These are phyloP conservation scores for Sebastes kiyomatsui DNA, from an alignment of 2,797 vertebrate genomes.

Conservation along the genomic window DNA sequence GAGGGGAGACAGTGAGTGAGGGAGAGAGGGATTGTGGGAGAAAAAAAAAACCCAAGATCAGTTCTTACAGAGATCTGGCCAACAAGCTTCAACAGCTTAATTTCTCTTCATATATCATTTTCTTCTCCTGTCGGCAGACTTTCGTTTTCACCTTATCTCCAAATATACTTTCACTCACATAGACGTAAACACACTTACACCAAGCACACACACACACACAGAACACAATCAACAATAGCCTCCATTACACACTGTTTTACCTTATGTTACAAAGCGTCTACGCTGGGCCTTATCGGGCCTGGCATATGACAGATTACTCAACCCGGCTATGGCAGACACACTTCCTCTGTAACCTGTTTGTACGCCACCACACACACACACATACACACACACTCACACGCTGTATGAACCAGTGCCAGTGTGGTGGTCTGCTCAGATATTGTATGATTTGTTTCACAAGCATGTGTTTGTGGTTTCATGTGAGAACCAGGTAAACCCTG, in stretches of 20 bases:
- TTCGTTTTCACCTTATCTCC: conserved; percentile 19
- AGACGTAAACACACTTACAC: background rate
- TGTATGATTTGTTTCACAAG: conserved; percentile 33
- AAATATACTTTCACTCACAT: background rate
- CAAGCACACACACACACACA: background rate
- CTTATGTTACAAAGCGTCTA: conserved; percentile 17
- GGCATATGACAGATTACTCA: conserved; percentile 40
- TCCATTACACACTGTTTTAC: conserved; percentile 6
- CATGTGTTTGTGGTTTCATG: conserved; percentile 20
- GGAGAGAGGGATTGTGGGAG: background rate
- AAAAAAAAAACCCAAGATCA: background rate
- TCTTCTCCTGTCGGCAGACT: background rate
- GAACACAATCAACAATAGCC: conserved; percentile 13
- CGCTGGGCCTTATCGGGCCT: conserved; percentile 31
- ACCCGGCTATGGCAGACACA: conserved; percentile 29
- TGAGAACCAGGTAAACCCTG: conserved; percentile 2
- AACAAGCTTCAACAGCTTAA: conserved; percentile 1
- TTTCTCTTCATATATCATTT: background rate
- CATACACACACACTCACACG: background rate
- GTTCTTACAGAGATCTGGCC: background rate
- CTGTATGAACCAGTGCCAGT: background rate
- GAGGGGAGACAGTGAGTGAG: background rate
- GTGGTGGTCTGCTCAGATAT: conserved; percentile 46
- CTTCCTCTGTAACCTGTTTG: conserved; percentile 44
- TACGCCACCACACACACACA: background rate